A percentile compares a stretch with the other conserved stretches of the same genome.
phyloP scores from a whole-genome alignment of 2,797 vertebrate species.

The Brachyalestes nurse region DNA sequence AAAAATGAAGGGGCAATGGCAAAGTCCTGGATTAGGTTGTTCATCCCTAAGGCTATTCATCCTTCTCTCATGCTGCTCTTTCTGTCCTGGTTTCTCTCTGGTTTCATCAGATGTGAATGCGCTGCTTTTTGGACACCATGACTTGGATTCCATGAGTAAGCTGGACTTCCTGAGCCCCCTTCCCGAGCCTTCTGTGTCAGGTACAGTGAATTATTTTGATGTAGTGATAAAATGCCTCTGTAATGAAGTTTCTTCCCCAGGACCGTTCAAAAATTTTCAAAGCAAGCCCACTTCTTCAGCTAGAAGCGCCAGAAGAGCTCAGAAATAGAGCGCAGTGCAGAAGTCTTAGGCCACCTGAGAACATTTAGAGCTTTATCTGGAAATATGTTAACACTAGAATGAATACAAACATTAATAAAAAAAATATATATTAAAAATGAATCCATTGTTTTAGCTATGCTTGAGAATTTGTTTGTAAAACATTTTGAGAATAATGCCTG shows the following conservation, averaged over 20 bases:
- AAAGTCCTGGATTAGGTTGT: neutral
- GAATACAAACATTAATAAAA: too few relatives aligned
- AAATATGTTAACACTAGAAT: too few relatives aligned
- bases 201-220: constrained; percentile 66
- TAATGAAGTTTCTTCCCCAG: constrained; percentile 3
- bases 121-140: constrained; percentile 64
- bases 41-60: neutral
- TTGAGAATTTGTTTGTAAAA: too few relatives aligned
- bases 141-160: constrained; percentile 64
- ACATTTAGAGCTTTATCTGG: neutral
- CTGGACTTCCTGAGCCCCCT: constrained; percentile 80
- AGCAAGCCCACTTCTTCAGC: neutral
- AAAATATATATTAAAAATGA: too few relatives aligned
- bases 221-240: neutral
- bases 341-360: neutral
- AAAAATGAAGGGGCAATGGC: neutral
- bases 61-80: neutral
- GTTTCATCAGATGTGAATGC: constrained; percentile 71
- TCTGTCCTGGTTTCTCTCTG: neutral
- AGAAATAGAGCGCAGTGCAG: neutral
- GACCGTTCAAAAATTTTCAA: neutral
- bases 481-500: too few relatives aligned
- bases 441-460: too few relatives aligned
- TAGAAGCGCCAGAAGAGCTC: neutral
- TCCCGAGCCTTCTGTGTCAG: constrained; percentile 84